phyloP scores from a whole-genome alignment of 2,797 vertebrate species.

The Bufotes viridis region DNA sequence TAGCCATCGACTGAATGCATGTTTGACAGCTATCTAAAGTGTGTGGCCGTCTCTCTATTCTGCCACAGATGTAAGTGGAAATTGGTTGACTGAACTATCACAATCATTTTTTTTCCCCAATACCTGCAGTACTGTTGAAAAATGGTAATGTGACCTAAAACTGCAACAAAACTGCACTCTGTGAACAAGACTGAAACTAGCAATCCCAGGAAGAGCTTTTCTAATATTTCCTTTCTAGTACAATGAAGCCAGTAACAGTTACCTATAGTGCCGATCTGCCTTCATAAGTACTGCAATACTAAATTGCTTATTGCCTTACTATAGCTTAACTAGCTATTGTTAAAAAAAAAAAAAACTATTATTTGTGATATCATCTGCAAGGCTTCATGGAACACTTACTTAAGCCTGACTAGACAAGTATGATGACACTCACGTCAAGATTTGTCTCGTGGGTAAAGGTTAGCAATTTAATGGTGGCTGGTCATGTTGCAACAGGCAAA shows the following conservation, averaged over 20 bases:
- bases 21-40: too few relatives aligned
- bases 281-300: background rate
- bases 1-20: too few relatives aligned
- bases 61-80: too few relatives aligned
- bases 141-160: background rate
- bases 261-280: background rate
- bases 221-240: background rate
- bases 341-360: background rate
- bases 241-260: background rate
- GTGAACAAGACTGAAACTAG: background rate
- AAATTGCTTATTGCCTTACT: background rate
- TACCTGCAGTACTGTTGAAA: background rate
- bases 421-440: conserved; percentile 49
- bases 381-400: conserved; percentile 54
- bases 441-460: conserved; percentile 49
- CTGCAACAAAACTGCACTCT: background rate
- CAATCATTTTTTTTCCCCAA: too few relatives aligned
- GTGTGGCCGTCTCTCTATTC: too few relatives aligned
- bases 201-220: background rate
- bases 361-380: conserved; percentile 37
- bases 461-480: conserved; percentile 48
- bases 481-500: conserved; percentile 59
- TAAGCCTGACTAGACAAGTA: conserved; percentile 56
- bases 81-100: too few relatives aligned
- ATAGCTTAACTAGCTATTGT: background rate